Evolutionary conservation across 2,113 vertebrate species (phyloP).

Genomic region (Zosterops hypoxanthus): DNA sequence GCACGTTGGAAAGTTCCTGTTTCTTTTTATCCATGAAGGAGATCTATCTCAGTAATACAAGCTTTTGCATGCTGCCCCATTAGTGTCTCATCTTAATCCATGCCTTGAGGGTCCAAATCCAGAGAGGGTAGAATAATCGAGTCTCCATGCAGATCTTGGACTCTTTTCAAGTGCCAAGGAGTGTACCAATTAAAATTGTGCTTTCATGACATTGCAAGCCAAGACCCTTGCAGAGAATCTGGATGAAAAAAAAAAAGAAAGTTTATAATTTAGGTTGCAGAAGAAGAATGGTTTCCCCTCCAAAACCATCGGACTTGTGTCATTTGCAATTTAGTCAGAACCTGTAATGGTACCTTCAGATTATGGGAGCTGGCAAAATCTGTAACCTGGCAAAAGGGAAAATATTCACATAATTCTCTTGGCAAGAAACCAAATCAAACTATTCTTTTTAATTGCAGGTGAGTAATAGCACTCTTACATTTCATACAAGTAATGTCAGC

Average conservation of each 20-base stretch:
- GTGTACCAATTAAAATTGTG: not conserved
- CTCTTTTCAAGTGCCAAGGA: constrained; percentile 16
- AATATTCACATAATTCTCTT: constrained; percentile 59
- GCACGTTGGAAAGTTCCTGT: not conserved
- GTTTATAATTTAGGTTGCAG: not conserved
- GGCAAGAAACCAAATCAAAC: constrained; percentile 70
- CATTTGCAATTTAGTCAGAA: constrained; percentile 23
- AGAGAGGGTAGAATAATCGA: not conserved
- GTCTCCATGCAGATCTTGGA: not conserved
- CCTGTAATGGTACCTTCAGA: constrained; percentile 52
- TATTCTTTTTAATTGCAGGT: constrained; percentile 74
- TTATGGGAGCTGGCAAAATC: constrained; percentile 59
- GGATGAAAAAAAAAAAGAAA: not conserved
- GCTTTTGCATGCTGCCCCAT: constrained; percentile 59
- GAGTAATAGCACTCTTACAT: constrained; percentile 69
- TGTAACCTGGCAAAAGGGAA: constrained; percentile 57
- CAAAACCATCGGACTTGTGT: constrained; percentile 5
- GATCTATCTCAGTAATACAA: constrained; percentile 44
- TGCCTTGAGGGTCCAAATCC: constrained; percentile 30
- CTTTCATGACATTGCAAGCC: not conserved
- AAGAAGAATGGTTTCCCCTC: constrained; percentile 2
- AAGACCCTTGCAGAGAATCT: not conserved
- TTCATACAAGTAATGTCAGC: constrained; percentile 68
- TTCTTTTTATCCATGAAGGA: constrained; percentile 20
- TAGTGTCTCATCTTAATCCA: constrained; percentile 54